Evolutionary conservation across 2,113 vertebrate species (phyloP), one percentile per base, ranked within the genome.

Genomic region (Philantomba maxwellii): DNA sequence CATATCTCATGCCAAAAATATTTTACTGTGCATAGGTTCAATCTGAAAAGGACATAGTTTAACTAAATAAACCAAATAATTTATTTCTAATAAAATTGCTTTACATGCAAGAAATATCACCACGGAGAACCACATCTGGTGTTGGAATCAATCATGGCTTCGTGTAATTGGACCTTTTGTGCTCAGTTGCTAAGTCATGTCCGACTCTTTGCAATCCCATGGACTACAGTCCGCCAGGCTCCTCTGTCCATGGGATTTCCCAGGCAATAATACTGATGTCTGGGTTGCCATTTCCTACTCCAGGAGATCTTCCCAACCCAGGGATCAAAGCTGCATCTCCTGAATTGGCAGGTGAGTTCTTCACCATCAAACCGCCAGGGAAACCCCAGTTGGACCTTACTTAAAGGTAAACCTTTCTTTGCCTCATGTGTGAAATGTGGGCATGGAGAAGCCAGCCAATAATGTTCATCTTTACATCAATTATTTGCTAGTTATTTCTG

Each of bases 401-500:
- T 45, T 58, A 5, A 36, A 53, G 51, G 45, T 49, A 11, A 53
- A 1, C 1, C 30, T 15, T 2, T 1, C 7, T 36, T 26, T 19
- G 26, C 92, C 53, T 64, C 45, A 7, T 9, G 23, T 12, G 0
- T 25, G 13, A 23, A 39, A 23, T 10, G 19, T 45, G 15, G 16
- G 25, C n/a, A 14, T 36, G 5, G 3, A 33, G 49, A 83, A 47
- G 21, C 53, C 19, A 15, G 30, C 39, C 43, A 23, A 10, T 14
- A 3, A 3, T 1, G 7, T 14, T 11, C 13, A 28, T 33, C n/a
- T 60, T 75, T 19, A 0, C 39, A 13, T 53, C 28, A 11, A 25
- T 5, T 5, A 17, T 26, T 13, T 6, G 6, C 13, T 23, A 9
- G 43, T 49, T 39, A 16, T 58, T n/a, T 64, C 58, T 11, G 2